Evolutionary conservation across 1,140 invertebrate genomes (phyloP).

Genomic region (Sinella curviseta): DNA sequence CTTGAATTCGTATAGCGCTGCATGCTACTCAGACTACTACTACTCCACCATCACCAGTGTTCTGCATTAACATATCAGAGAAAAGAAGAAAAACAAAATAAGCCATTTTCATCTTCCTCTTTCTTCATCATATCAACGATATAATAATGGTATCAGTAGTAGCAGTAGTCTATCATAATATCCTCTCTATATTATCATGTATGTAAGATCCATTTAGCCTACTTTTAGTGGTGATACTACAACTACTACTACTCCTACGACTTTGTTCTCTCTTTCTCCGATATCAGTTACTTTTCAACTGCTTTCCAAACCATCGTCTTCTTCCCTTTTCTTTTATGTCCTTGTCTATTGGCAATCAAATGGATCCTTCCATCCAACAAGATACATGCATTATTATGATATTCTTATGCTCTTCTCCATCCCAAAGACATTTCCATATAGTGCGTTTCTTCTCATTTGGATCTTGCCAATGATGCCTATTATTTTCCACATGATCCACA

Average conservation of each 20-base stretch:
- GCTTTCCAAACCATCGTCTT: slow-evolving; percentile 6
- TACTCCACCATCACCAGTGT: too few relatives aligned
- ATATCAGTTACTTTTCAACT: slow-evolving; percentile 1
- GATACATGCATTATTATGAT: not conserved
- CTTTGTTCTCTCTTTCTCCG: not conserved
- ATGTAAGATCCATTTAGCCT: not conserved
- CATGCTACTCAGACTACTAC: not conserved
- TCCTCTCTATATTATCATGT: not conserved
- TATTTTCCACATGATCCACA: too few relatives aligned
- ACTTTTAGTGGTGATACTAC: too few relatives aligned
- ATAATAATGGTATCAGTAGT: too few relatives aligned
- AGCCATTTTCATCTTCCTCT: not conserved
- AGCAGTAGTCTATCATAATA: too few relatives aligned
- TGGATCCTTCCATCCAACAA: slow-evolving; percentile 4
- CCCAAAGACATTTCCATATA: too few relatives aligned
- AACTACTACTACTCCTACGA: too few relatives aligned
- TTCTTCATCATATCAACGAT: not conserved
- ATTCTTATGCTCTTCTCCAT: too few relatives aligned
- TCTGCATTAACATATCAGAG: not conserved
- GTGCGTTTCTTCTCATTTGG: too few relatives aligned
- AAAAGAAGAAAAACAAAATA: not conserved
- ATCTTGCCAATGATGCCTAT: too few relatives aligned
- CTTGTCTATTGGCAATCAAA: slow-evolving; percentile 26
- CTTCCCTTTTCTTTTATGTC: not conserved
- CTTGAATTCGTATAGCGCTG: not conserved